Evolutionary conservation across 2,888 invertebrate species (phyloP).

Genomic region (Agonopterix subpropinquella): DNA sequence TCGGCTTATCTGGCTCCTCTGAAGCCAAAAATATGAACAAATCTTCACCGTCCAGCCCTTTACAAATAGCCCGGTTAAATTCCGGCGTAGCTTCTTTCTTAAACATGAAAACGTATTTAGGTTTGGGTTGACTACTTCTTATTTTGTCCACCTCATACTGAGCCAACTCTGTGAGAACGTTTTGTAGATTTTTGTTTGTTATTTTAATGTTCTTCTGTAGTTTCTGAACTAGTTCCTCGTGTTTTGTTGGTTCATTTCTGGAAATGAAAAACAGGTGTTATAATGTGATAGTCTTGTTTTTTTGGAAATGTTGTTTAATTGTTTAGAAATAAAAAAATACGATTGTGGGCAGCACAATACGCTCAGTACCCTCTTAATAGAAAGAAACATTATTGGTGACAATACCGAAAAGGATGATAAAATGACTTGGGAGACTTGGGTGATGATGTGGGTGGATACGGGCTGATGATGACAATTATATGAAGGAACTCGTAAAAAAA

Average conservation of each 20-base stretch:
- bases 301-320: no score
- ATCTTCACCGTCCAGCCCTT: conserved; percentile 75
- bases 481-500: no score
- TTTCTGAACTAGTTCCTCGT: conserved; percentile 84
- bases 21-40: conserved; percentile 81
- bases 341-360: no score
- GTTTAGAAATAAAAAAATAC: no score
- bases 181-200: conserved; percentile 78
- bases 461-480: no score
- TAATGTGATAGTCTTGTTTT: no score
- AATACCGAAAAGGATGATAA: no score
- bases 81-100: conserved; percentile 87
- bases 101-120: conserved; percentile 75
- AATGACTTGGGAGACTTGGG: no score
- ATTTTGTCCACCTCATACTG: conserved; percentile 79
- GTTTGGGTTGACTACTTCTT: conserved; percentile 56
- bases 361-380: no score
- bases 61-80: conserved; percentile 82
- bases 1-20: conserved; percentile 79
- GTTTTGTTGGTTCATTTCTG: conserved; percentile 82
- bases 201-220: conserved; percentile 81
- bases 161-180: conserved; percentile 81
- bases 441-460: no score
- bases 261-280: conserved; percentile 16
- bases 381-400: no score